These are phyloP conservation scores for Oreochromis aureus DNA, from an alignment of 2,113 vertebrate species.

Conservation along the genomic window DNA sequence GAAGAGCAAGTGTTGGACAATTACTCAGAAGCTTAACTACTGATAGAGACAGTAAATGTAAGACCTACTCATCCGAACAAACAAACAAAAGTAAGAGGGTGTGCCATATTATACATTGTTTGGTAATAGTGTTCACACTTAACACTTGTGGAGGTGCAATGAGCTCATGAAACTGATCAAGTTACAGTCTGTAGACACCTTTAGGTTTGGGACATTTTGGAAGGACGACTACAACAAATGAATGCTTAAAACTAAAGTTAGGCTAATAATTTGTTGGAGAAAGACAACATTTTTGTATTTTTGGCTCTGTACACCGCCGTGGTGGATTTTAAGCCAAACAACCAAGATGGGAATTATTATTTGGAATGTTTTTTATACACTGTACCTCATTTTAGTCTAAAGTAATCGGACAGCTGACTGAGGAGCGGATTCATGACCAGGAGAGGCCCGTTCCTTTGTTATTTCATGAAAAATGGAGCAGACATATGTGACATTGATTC, in stretches of 20 bases:
- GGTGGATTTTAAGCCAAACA: not conserved
- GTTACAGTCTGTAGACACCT: not conserved
- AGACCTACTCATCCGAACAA: not conserved
- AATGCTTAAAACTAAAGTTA: not conserved
- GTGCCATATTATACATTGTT: not conserved
- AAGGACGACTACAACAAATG: not conserved
- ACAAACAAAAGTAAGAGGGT: not conserved
- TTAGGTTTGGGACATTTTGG: not conserved
- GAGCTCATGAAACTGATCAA: not conserved
- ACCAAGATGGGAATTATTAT: not conserved
- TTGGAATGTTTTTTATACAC: not conserved
- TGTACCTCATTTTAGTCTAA: not conserved
- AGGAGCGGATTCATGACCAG: not conserved
- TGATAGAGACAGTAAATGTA: not conserved
- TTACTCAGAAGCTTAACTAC: not conserved
- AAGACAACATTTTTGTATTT: not conserved
- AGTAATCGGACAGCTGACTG: not conserved
- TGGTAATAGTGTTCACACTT: not conserved
- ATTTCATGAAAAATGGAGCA: not conserved
- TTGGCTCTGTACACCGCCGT: accelerated
- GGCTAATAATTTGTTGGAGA: not conserved
- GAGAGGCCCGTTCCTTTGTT: not conserved
- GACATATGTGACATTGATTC: not conserved
- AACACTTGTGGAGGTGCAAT: not conserved
- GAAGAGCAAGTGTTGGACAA: not conserved